A percentile compares a stretch with the other conserved stretches of the same genome.
Conservation (phyloP, 2,888 invertebrate genomes). For the Entomobrya multifasciata region DNA sequence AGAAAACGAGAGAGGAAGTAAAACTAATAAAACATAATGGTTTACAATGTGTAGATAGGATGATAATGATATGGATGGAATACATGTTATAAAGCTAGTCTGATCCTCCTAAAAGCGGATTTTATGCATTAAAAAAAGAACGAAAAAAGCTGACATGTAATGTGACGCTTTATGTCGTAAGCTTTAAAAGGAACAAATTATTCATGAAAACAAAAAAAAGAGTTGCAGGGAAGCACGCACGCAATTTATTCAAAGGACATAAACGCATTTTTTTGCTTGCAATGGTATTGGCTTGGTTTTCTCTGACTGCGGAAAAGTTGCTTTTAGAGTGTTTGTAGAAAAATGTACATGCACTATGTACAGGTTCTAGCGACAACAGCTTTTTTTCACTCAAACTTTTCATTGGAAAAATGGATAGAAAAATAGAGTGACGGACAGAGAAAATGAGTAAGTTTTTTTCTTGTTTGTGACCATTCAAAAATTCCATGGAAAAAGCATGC, state of each 20-base stretch:
- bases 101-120: no score
- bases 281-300: not conserved
- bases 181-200: not conserved
- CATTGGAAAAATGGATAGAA: not conserved
- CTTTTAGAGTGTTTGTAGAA: no score
- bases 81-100: no score
- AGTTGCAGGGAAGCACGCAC: conserved; percentile 1
- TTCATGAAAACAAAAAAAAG: conserved; percentile 1
- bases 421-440: not conserved
- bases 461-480: conserved; percentile 13
- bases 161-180: not conserved
- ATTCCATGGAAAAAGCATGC: conserved; percentile 26
- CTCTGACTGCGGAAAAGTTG: no score
- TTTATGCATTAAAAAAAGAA: not conserved
- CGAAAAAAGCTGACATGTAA: not conserved
- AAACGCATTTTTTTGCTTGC: not conserved
- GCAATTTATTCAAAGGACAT: not conserved
- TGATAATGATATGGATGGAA: no score
- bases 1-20: no score
- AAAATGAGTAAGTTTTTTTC: not conserved
- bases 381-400: conserved; percentile 10
- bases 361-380: no score
- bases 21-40: no score
- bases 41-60: no score
- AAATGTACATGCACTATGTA: no score